Percentiles rank a stretch among this genome's conserved stretches.
These are phyloP conservation scores for Mantis religiosa DNA, from an alignment of 2,888 invertebrate genomes.

Conservation along the genomic window DNA sequence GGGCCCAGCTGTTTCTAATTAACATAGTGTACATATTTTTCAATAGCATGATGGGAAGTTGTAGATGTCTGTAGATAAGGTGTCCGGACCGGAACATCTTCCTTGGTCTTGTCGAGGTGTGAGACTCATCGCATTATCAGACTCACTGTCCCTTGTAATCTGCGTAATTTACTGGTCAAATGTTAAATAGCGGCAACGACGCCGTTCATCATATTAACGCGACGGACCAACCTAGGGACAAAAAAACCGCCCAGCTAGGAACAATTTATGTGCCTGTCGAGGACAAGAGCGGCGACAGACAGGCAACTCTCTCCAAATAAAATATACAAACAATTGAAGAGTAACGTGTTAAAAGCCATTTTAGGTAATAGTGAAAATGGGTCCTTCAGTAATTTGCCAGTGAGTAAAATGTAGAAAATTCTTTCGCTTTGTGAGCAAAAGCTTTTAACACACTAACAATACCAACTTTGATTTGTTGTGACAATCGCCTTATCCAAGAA, in stretches of 20 bases:
- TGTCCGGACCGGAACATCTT: not conserved
- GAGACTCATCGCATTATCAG: not conserved
- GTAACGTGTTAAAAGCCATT: no score
- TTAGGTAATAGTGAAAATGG: no score
- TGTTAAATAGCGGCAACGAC: not conserved
- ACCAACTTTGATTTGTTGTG: no score
- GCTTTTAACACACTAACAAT: no score
- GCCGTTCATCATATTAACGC: not conserved
- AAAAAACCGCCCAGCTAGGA: not conserved
- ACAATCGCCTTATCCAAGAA: no score
- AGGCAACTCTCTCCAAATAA: no score
- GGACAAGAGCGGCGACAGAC: not conserved
- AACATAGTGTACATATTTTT: not conserved
- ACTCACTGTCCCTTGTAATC: not conserved
- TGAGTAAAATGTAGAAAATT: no score
- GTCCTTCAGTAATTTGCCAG: no score
- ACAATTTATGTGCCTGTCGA: not conserved
- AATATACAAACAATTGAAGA: no score
- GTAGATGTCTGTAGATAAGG: not conserved
- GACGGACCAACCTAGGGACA: not conserved
- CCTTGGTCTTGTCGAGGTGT: not conserved
- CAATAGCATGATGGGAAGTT: not conserved
- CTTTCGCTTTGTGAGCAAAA: no score
- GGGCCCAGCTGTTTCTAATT: not conserved
- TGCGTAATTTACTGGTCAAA: not conserved